A percentile compares a stretch with the other conserved stretches of the same genome.
Conservation (phyloP, 2,888 invertebrate species). For the Scaptomyza tumidula region DNA sequence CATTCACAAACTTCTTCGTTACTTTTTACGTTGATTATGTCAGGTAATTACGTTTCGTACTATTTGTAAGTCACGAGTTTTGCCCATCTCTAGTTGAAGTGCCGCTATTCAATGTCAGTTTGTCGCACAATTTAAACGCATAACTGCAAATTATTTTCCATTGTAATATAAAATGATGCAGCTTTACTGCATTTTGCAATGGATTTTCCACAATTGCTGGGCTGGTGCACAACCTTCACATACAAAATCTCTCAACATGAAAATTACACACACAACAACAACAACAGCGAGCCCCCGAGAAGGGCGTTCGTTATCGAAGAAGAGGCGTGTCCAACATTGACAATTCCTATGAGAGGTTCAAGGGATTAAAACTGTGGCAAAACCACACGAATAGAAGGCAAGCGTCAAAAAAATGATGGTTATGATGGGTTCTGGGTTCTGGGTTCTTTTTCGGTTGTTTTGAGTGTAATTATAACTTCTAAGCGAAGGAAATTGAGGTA, state of each 20-base stretch:
- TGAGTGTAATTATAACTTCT: conserved; percentile 56
- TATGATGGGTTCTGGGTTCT: conserved; percentile 48
- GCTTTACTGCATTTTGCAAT: conserved; percentile 26
- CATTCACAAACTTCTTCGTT: not conserved
- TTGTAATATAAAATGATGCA: conserved; percentile 69
- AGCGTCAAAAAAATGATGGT: conserved; percentile 51
- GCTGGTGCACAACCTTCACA: conserved; percentile 77
- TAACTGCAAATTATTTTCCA: conserved; percentile 77
- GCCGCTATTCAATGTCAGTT: conserved; percentile 61
- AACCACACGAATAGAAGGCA: conserved; percentile 35
- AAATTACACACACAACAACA: conserved; percentile 69
- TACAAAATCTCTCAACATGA: conserved; percentile 83
- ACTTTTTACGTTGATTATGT: not conserved
- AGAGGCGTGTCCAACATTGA: conserved; percentile 52
- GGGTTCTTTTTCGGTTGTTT: not conserved
- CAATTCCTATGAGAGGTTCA: conserved; percentile 57
- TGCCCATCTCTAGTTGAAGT: conserved; percentile 16
- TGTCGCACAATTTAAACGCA: conserved; percentile 57
- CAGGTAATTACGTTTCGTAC: not conserved
- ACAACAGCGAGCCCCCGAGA: conserved; percentile 19
- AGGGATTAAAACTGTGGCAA: conserved; percentile 61
- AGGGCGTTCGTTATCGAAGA: conserved; percentile 30
- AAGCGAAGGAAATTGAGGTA: conserved; percentile 66
- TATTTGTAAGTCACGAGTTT: conserved; percentile 9
- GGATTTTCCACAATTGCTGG: conserved; percentile 53